Conservation (phyloP, 1,140 invertebrate genomes). For the Atopsyche davidsoni region DNA sequence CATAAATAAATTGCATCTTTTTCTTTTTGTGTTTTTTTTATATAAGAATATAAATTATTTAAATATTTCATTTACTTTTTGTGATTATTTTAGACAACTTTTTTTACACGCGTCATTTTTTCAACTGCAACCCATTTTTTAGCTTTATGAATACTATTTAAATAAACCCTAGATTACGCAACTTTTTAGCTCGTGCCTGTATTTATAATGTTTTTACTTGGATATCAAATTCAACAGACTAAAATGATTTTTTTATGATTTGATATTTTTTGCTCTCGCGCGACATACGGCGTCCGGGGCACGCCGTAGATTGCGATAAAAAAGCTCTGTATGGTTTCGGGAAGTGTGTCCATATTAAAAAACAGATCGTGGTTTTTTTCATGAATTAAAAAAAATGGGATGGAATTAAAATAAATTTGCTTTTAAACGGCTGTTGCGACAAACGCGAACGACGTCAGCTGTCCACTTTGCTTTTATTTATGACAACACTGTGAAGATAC, state of each 20-base stretch:
- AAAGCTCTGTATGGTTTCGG: constrained; percentile 14
- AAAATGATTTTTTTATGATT: no score
- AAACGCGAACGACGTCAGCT: constrained; percentile 5
- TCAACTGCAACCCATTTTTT: no score
- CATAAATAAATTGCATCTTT: no score
- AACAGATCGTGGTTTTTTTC: constrained; percentile 17
- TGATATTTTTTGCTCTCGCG: no score
- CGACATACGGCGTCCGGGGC: constrained; percentile 27
- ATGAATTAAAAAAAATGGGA: constrained; percentile 18
- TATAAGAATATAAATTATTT: no score
- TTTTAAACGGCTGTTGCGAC: constrained; percentile 19
- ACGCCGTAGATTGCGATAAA: constrained; percentile 8
- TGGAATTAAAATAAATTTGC: constrained; percentile 26
- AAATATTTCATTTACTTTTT: no score
- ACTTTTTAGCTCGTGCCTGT: no score
- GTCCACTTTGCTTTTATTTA: neutral
- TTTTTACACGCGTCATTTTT: neutral
- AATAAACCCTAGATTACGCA: neutral
- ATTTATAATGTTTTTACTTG: no score
- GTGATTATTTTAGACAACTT: neutral
- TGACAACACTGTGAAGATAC: no score
- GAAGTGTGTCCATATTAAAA: constrained; percentile 11
- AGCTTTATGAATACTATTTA: neutral
- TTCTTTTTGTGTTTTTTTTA: no score
- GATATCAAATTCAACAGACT: no score